Base-by-base conservation (phyloP, 92 coral and sea anemone genomes). In the Montipora capitata region DNA sequence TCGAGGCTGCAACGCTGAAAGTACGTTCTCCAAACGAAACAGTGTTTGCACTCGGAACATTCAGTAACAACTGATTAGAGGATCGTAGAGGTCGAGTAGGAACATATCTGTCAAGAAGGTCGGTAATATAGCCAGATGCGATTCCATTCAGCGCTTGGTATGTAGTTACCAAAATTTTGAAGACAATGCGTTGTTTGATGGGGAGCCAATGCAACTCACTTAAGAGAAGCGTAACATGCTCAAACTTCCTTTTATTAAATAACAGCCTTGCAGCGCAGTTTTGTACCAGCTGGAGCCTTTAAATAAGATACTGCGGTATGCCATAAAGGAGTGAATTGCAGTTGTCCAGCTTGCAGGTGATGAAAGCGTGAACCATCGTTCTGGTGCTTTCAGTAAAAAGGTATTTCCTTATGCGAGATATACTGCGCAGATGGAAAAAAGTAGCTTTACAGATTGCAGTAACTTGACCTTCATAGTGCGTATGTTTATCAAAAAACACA, bases 211-310 rank as follows among this genome's bases (percentile, higher is more conserved):
- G 27, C 27, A 20, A 20, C 27, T 20, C 27, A 20, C 27, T 20
- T 20, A 20, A 12, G 12, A 51, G 58, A 4, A 13, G 85, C 0
- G 86, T 67, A 52, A 81, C 18, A 67, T 81, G 86, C 16, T 83
- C 71, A 7, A 13, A 39, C 56, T 74, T 83, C 3, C 83, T 35
- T 40, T 73, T 17, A 40, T 68, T 44, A 27, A 18, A n/a, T 43
- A 81, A 2, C 52, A 74, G 70, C 12, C 88, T 81, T 14, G 88
- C 88, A 58, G 88, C 88, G 49, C 70, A 35, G 20, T 75, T 73
- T 44, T 74, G 66, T 58, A 78, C 73, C 13, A 48, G 18, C 38
- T 78, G 20, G 14, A 83, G 27, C 3, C 57, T 20, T 14, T 49
- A 6, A 45, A 73, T 56, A 48, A 83, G 62, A 27, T 73, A 12